These are phyloP conservation scores for Spodoptera frugiperda DNA, from an alignment of 1,140 invertebrate genomes.

Conservation along the genomic window DNA sequence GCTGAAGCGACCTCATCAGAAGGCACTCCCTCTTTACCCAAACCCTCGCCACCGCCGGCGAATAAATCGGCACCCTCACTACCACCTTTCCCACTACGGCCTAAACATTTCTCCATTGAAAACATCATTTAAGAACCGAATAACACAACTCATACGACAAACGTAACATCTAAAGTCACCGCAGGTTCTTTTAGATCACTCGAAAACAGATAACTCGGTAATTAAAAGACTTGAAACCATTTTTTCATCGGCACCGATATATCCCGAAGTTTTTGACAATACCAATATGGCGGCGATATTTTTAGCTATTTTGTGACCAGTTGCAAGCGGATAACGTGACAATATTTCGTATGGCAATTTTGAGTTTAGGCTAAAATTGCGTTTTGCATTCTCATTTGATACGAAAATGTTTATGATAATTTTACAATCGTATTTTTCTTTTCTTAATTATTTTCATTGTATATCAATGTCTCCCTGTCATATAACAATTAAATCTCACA, in stretches of 20 bases:
- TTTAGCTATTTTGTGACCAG: slow-evolving; percentile 83
- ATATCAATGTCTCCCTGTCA: too few species aligned
- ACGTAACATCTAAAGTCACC: slow-evolving; percentile 83
- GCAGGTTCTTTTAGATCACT: slow-evolving; percentile 69
- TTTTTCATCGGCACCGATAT: slow-evolving; percentile 79
- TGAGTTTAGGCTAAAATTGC: neutral
- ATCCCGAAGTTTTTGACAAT: slow-evolving; percentile 83
- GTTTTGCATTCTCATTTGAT: slow-evolving; percentile 1
- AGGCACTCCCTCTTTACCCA: slow-evolving; percentile 67
- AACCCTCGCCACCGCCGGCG: slow-evolving; percentile 64
- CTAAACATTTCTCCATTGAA: slow-evolving; percentile 79
- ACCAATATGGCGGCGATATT: slow-evolving; percentile 85
- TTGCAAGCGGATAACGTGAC: slow-evolving; percentile 64
- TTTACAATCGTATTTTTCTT: too few species aligned
- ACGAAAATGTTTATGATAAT: neutral
- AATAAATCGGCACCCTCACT: slow-evolving; percentile 64
- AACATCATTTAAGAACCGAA: slow-evolving; percentile 81
- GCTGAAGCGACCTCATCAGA: slow-evolving; percentile 77
- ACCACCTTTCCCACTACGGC: slow-evolving; percentile 66
- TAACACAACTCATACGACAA: slow-evolving; percentile 70
- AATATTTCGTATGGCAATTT: slow-evolving; percentile 63
- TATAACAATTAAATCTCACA: too few species aligned
- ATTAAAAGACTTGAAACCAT: slow-evolving; percentile 76
- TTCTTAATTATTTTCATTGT: too few species aligned
- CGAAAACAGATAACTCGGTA: slow-evolving; percentile 65